Conservation (phyloP, 2,888 invertebrate species). For the Altica lythri region DNA sequence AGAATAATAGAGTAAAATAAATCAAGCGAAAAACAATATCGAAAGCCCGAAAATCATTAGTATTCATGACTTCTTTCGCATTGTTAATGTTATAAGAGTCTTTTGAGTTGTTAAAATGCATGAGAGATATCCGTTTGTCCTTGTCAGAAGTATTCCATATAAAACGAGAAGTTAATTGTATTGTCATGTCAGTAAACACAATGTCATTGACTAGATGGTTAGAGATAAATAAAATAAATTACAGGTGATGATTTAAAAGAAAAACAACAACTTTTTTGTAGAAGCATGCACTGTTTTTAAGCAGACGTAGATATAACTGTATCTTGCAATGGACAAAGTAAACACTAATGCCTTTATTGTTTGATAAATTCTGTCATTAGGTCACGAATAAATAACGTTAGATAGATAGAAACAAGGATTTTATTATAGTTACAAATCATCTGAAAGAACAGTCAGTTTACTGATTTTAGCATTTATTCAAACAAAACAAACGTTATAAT, state of each 20-base stretch:
- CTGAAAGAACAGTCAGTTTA: no score
- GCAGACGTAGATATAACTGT: background rate
- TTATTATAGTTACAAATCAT: no score
- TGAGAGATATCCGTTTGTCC: background rate
- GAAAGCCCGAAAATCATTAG: background rate
- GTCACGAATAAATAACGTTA: no score
- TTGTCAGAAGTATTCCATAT: slow-evolving; percentile 1
- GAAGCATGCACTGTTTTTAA: background rate
- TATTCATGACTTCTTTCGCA: background rate
- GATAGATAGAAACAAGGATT: no score
- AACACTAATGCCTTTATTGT: background rate
- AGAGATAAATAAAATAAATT: slow-evolving; percentile 1
- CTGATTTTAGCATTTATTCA: no score
- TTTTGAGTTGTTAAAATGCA: background rate
- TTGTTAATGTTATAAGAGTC: background rate
- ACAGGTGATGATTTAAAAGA: background rate
- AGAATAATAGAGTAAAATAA: background rate
- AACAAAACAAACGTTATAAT: no score
- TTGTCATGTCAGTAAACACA: background rate
- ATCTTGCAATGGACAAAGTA: background rate
- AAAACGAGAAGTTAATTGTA: background rate
- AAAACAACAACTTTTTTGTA: background rate
- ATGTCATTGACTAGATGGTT: background rate
- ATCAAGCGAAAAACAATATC: background rate
- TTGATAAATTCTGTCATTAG: background rate